phyloP scores from a whole-genome alignment of 2,797 vertebrate genomes.

The Poecilia gillii region DNA sequence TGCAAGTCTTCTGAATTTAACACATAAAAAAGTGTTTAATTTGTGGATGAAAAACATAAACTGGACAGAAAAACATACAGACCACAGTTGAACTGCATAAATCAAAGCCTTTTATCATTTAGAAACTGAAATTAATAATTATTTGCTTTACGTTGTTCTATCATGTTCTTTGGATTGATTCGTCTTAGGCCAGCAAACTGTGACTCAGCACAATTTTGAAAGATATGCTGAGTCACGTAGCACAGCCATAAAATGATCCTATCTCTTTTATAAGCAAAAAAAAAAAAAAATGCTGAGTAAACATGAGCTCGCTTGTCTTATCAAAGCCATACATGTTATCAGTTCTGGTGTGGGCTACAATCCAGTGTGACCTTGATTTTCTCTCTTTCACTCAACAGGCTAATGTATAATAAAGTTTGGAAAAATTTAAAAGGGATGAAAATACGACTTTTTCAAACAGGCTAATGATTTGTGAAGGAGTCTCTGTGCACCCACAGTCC shows the following conservation, averaged over 20 bases:
- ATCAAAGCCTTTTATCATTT: neutral
- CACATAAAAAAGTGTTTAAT: neutral
- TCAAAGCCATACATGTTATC: neutral
- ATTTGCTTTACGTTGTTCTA: neutral
- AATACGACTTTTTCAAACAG: neutral
- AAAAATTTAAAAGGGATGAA: neutral
- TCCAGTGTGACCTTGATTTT: neutral
- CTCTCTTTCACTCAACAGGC: neutral
- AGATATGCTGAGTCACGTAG: neutral
- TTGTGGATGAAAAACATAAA: neutral
- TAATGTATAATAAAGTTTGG: neutral
- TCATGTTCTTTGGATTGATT: neutral
- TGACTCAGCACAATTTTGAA: conserved; percentile 1
- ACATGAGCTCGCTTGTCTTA: neutral
- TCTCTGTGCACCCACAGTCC: neutral
- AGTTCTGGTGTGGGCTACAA: neutral
- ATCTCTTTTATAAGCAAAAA: neutral
- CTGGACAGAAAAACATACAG: neutral
- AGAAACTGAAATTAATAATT: neutral
- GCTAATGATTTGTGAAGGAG: neutral
- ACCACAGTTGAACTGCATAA: neutral
- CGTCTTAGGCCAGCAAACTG: neutral
- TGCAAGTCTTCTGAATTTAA: neutral
- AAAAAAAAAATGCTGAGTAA: neutral
- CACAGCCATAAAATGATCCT: neutral